Evolutionary conservation across 2,797 vertebrate genomes (phyloP).

Genomic region (Cichlasoma orientale): DNA sequence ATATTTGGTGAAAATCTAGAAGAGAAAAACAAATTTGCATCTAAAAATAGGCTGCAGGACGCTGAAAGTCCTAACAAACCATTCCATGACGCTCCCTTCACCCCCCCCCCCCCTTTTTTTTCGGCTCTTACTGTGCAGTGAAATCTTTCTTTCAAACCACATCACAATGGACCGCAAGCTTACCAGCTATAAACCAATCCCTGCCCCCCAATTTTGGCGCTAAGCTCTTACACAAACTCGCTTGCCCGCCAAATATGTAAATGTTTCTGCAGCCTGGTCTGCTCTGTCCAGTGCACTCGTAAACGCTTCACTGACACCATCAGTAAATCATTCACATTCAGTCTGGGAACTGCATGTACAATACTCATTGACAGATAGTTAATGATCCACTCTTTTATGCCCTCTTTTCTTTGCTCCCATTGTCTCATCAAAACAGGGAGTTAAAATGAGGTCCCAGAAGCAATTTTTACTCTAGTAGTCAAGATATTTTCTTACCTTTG

Average conservation of each 20-base stretch:
- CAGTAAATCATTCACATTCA: slow-evolving; percentile 64
- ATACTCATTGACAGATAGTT: slow-evolving; percentile 55
- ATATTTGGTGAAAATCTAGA: slow-evolving; percentile 2
- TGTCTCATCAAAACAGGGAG: slow-evolving; percentile 6
- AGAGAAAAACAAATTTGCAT: slow-evolving; percentile 71
- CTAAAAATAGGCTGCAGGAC: slow-evolving; percentile 65
- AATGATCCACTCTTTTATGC: slow-evolving; percentile 58
- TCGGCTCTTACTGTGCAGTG: slow-evolving; percentile 60
- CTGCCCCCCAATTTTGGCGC: slow-evolving; percentile 77
- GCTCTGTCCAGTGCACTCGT: slow-evolving; percentile 5
- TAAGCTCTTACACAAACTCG: slow-evolving; percentile 86
- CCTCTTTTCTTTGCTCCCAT: slow-evolving; percentile 11
- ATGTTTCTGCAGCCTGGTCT: slow-evolving; percentile 75
- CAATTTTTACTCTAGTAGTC: neutral
- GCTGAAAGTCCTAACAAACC: slow-evolving; percentile 62
- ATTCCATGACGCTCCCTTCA: slow-evolving; percentile 24
- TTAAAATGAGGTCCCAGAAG: neutral
- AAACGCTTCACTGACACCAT: slow-evolving; percentile 22
- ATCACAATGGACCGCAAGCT: slow-evolving; percentile 65
- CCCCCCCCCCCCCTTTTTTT: neutral
- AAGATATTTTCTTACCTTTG: slow-evolving; percentile 84
- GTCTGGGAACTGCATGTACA: slow-evolving; percentile 18
- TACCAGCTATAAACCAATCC: slow-evolving; percentile 62
- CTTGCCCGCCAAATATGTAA: slow-evolving; percentile 87
- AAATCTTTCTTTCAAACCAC: slow-evolving; percentile 72